A percentile compares a stretch with the other conserved stretches of the same genome.
These are phyloP conservation scores for Pseudopleuronectes americanus DNA, from an alignment of 2,797 vertebrate species.

Conservation along the genomic window DNA sequence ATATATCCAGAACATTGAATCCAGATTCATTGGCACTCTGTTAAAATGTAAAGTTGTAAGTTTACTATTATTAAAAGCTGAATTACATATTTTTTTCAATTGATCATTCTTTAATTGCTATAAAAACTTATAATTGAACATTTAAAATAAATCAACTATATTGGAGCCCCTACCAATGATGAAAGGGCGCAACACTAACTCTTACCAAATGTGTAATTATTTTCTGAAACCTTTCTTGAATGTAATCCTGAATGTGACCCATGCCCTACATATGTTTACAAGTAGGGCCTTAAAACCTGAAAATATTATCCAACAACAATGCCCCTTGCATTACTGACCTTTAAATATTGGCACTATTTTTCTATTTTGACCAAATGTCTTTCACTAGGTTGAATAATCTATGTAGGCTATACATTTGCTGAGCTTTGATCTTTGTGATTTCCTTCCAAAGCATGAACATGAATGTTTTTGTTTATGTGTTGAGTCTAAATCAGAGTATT, in stretches of 20 bases:
- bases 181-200: neutral
- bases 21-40: constrained; percentile 46
- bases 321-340: too few species aligned
- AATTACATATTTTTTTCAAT: neutral
- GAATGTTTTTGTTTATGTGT: too few species aligned
- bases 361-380: too few species aligned
- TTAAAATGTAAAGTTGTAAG: constrained; percentile 9
- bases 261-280: too few species aligned
- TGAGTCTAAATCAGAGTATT: neutral
- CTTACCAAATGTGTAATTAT: neutral
- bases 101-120: neutral
- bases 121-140: neutral
- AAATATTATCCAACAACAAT: too few species aligned
- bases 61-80: neutral
- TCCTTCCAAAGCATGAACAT: too few species aligned
- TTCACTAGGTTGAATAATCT: too few species aligned
- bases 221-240: neutral
- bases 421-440: too few species aligned
- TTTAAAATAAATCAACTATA: neutral
- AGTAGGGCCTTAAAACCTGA: too few species aligned
- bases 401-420: too few species aligned
- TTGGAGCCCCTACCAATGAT: neutral
- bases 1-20: constrained; percentile 33
- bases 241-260: too few species aligned
- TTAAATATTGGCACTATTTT: too few species aligned